Conservation (phyloP, 2,113 vertebrate genomes). For the Rostratula benghalensis region DNA sequence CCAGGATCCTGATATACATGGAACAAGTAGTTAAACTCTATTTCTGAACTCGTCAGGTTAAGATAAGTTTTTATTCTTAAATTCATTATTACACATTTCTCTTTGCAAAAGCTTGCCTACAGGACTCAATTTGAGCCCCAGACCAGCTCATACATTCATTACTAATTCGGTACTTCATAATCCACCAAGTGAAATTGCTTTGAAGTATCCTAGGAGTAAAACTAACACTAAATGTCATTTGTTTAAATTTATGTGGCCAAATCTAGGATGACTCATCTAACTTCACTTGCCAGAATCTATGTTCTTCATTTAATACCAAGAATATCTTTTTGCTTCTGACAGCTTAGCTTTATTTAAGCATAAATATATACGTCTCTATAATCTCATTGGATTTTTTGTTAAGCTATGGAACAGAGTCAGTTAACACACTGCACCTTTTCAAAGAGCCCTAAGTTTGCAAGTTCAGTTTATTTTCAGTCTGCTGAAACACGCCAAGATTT, state of each 20-base stretch:
- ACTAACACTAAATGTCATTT: slow-evolving; percentile 27
- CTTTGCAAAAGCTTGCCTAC: neutral
- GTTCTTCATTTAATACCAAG: slow-evolving; percentile 1
- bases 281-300: neutral
- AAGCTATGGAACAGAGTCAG: neutral
- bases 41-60: neutral
- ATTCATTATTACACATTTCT: neutral
- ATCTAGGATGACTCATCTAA: slow-evolving; percentile 1
- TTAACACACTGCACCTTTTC: neutral
- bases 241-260: slow-evolving; percentile 19
- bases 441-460: neutral
- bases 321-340: neutral
- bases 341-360: neutral
- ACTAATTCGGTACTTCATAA: neutral
- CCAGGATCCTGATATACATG: neutral
- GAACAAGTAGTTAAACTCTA: neutral
- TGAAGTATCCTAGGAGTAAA: slow-evolving; percentile 25
- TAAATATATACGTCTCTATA: neutral
- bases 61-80: neutral
- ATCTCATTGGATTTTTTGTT: neutral
- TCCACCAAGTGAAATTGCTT: neutral
- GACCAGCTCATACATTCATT: neutral
- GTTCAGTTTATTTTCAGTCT: neutral
- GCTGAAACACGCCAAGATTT: neutral
- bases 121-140: neutral